Base-by-base conservation (phyloP, 92 coral and sea anemone genomes). In the Palythoa heliodiscus region DNA sequence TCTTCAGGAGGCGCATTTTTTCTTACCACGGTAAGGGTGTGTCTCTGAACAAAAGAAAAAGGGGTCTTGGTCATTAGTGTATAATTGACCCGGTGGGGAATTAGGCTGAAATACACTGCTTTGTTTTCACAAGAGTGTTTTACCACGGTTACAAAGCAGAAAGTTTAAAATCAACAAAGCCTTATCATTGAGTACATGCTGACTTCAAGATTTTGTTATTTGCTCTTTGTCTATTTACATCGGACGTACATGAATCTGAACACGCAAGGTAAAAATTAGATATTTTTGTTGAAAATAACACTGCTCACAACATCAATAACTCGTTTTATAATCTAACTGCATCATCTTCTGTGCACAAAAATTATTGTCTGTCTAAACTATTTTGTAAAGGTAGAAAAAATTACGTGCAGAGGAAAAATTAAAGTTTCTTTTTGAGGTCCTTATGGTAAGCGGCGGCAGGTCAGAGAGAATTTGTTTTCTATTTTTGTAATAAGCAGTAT, bases 11-110 rank as follows among this genome's bases (percentile, higher is more conserved):
- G 11, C 61, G 8, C 40, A 25, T 25, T 40, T 23, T 66, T 7
- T 13, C 23, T 29, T 48, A 53, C 61, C 17, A 3, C 5, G 63
- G 43, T 6, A 43, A 39, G 84, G 84, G 84, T 80, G 84, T 80
- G 84, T 80, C 84, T 12, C 69, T 29, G 16, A 78, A 78, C 54
- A 57, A 61, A 57, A 25, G 53, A 55, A 74, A 47, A 17, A 55
- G 67, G 83, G 83, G 83, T 15, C 16, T 10, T 37, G 16, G 83
- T 60, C 20, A 50, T 43, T 23, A n/a, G 7, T 64, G 37, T 71
- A 78, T 52, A 40, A 66, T 60, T 61, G 38, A 20, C 73, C 20
- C 40, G 70, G 84, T 63, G 73, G 63, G 83, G 47, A 52, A 80
- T 29, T 1, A 24, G 14, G 60, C 35, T 24, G 22, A 22, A 47